Base-by-base conservation (phyloP, 2,113 vertebrate species). In the Eudyptes chrysolophus region DNA sequence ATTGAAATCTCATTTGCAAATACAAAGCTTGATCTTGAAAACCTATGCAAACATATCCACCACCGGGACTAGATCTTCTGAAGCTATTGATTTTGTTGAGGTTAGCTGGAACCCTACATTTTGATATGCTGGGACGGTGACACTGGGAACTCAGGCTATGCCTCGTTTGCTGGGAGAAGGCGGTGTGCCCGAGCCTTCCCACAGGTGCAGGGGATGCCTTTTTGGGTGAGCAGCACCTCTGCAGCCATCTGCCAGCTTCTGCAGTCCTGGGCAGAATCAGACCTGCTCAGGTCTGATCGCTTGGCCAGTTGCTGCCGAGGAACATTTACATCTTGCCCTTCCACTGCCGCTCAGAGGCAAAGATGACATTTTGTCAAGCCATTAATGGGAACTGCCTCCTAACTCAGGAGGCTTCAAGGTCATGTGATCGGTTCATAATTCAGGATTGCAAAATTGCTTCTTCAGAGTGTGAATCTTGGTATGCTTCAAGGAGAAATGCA, bases 401-500 rank as follows among this genome's bases (percentile, higher is more conserved):
- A 68, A 52, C 78, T 82, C 88, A 49, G 79, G 68, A 13, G 7
- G 66, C 54, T 89, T 42, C 92, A 97, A 93, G 95, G 85, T 92
- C 80, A 7, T 36, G 58, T 42, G 78, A 80, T 83, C 1, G 0
- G 46, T 77, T 81, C 89, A 71, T 93, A 93, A 96, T 27, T 92
- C 94, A 94, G 81, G 52, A 57, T 32, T 34, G n/a, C 0, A 17
- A 96, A 97, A 95, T 86, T 96, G 54, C 71, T 86, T 80, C 85
- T 87, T 84, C 49, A 40, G 84, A 26, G 34, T 30, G 64, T 85
- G 87, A 92, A 75, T 84, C 76, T 92, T 36, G 21, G 57, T 76
- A 4, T 30, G 42, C 12, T 92, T 94, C 93, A 91, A 97, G 88
- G 80, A 95, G 75, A 97, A 82, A 96, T 79, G 51, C 32, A n/a